phyloP scores from a whole-genome alignment of 2,797 vertebrate species.

The Thripadectes ignobilis region DNA sequence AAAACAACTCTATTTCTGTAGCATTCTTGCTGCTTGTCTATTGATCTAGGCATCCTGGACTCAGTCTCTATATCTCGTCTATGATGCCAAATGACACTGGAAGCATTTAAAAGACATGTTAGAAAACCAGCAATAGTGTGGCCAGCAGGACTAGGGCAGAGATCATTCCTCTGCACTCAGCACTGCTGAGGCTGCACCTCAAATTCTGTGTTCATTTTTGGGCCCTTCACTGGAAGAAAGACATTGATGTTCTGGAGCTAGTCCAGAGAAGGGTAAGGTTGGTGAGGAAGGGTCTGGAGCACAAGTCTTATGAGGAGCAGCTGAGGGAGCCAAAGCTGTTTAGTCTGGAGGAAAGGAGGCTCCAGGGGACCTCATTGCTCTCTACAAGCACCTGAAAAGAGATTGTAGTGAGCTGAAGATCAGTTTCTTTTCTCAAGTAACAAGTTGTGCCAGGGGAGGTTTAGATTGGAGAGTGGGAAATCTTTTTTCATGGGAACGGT shows the following conservation, averaged over 20 bases:
- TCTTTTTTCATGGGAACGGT: not conserved
- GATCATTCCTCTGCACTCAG: accelerated
- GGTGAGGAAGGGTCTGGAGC: not conserved
- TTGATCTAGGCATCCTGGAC: not conserved
- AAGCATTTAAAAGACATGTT: not conserved
- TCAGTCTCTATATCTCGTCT: not conserved
- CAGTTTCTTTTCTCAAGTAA: not conserved
- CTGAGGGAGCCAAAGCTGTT: not conserved
- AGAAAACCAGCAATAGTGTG: not conserved
- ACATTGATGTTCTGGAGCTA: accelerated
- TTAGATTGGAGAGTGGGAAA: not conserved
- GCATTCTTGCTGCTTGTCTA: not conserved
- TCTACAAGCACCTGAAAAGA: not conserved
- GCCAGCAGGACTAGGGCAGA: not conserved
- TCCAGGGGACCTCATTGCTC: not conserved
- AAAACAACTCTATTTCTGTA: not conserved
- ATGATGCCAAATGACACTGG: not conserved
- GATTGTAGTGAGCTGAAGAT: not conserved
- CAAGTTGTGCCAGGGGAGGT: not conserved
- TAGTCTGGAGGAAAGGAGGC: not conserved
- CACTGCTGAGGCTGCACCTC: not conserved
- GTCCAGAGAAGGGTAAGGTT: accelerated
- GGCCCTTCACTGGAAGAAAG: not conserved
- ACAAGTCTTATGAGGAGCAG: accelerated
- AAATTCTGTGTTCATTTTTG: not conserved